A percentile compares a stretch with the other conserved stretches of the same genome.
Conservation (phyloP, 2,113 vertebrate genomes). For the Clupea harengus region DNA sequence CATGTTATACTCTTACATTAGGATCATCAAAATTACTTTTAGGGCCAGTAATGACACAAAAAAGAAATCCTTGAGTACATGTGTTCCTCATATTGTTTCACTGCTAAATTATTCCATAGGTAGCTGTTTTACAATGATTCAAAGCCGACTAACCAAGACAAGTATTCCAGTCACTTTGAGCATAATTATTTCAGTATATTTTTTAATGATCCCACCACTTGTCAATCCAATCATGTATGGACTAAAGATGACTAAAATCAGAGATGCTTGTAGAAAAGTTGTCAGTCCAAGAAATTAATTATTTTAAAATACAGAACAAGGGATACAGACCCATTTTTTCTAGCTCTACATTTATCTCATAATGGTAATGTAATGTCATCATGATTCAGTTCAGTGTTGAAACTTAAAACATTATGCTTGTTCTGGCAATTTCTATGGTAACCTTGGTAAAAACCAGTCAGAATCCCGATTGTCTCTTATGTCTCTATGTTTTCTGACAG, state of each 20-base stretch:
- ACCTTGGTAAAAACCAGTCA: too few relatives aligned
- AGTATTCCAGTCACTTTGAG: not conserved
- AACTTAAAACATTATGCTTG: too few relatives aligned
- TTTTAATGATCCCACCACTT: constrained; percentile 18
- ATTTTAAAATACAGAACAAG: not conserved
- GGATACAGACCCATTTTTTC: too few relatives aligned
- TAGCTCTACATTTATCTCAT: too few relatives aligned
- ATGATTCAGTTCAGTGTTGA: too few relatives aligned
- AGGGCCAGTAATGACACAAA: not conserved
- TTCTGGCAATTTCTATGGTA: too few relatives aligned
- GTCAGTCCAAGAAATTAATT: too few relatives aligned
- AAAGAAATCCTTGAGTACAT: constrained; percentile 8
- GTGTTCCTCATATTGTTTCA: not conserved
- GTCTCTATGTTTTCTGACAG: too few relatives aligned
- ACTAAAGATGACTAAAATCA: not conserved
- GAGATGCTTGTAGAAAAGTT: not conserved
- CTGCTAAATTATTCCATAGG: not conserved
- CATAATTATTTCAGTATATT: not conserved
- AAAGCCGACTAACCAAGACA: not conserved
- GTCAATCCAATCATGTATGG: constrained; percentile 13
- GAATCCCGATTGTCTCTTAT: too few relatives aligned
- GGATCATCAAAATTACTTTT: not conserved
- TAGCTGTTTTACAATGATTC: not conserved
- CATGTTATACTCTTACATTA: constrained; percentile 10
- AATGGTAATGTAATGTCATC: too few relatives aligned